Evolutionary conservation across 2,113 vertebrate species (phyloP).

Genomic region (Fulica atra): DNA sequence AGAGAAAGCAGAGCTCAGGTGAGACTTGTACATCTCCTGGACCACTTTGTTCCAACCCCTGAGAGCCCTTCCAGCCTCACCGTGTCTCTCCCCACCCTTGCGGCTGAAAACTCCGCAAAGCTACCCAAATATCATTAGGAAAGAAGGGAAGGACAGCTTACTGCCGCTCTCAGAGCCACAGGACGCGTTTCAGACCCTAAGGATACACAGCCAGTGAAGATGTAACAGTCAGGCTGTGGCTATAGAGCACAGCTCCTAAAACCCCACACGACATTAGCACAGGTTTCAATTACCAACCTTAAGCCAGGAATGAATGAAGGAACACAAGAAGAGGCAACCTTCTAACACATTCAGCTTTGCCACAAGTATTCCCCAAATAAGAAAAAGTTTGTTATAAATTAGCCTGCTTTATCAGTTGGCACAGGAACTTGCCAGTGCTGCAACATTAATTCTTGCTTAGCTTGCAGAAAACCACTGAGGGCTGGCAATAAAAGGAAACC

Average conservation of each 20-base stretch:
- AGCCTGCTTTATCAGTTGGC: slow-evolving; percentile 22
- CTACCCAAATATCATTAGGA: not conserved
- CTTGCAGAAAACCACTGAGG: not conserved
- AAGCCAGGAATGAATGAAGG: not conserved
- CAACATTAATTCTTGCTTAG: slow-evolving; percentile 40
- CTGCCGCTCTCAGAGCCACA: not conserved
- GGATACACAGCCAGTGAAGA: not conserved
- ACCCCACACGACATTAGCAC: not conserved
- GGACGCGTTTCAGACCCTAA: not conserved
- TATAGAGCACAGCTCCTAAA: not conserved
- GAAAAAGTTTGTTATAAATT: slow-evolving; percentile 4
- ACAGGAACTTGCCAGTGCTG: not conserved
- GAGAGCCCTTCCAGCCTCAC: not conserved
- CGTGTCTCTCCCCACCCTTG: not conserved
- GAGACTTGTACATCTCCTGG: not conserved
- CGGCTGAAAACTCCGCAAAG: not conserved
- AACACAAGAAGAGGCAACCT: not conserved
- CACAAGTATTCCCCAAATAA: not conserved
- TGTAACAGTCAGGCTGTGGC: not conserved
- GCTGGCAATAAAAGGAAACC: slow-evolving; percentile 39
- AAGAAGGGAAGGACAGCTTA: not conserved
- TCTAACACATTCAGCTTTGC: slow-evolving; percentile 2
- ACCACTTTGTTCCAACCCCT: not conserved
- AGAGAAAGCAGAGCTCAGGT: not conserved
- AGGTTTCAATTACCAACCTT: not conserved